These are phyloP conservation scores for Mythimna pallens DNA, from an alignment of 2,888 invertebrate genomes.

Conservation along the genomic window DNA sequence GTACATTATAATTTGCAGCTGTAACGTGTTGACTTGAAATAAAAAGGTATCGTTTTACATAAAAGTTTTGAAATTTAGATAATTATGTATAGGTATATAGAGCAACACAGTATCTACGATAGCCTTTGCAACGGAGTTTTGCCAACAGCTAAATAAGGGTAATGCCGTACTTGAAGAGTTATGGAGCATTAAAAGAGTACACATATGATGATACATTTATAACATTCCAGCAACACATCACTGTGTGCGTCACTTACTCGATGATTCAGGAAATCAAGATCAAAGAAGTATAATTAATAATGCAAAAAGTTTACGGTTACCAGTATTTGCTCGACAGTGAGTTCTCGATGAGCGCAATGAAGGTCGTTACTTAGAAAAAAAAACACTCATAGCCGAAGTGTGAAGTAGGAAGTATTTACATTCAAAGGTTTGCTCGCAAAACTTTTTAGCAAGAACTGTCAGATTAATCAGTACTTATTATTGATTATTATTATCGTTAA, in stretches of 20 bases:
- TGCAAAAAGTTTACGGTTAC: constrained; percentile 1
- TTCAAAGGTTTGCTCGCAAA: neutral
- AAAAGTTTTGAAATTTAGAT: neutral
- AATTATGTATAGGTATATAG: neutral
- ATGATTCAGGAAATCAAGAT: constrained; percentile 17
- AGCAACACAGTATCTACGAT: neutral
- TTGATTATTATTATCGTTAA: neutral
- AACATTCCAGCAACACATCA: too few relatives aligned
- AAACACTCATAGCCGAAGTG: neutral
- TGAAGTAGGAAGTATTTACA: neutral
- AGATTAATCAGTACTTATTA: neutral
- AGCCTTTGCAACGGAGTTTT: neutral
- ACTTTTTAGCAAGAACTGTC: neutral
- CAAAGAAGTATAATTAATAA: constrained; percentile 10
- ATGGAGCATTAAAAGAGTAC: constrained; percentile 24
- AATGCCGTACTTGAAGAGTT: too few relatives aligned
- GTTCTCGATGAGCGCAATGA: neutral
- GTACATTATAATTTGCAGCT: neutral
- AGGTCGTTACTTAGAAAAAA: neutral
- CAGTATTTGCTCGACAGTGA: neutral
- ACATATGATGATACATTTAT: too few relatives aligned
- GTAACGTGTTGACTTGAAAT: neutral
- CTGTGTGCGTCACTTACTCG: constrained; percentile 35
- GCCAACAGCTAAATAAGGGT: neutral
- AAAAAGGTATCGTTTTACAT: neutral